Evolutionary conservation across 2,888 invertebrate species (phyloP).

Genomic region (Pteria penguin): DNA sequence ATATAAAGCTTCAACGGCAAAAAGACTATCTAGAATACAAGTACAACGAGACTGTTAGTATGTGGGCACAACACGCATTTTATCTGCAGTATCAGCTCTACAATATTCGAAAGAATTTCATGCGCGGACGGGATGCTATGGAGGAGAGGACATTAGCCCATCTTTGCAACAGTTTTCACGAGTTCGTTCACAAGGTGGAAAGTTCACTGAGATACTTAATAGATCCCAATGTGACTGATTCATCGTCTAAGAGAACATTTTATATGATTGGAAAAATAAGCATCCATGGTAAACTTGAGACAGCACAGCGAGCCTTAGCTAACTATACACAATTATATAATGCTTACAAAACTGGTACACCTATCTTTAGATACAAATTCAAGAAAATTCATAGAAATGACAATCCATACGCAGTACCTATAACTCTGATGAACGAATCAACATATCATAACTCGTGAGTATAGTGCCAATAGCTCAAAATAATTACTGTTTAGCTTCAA

Average conservation of each 20-base stretch:
- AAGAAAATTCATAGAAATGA: conserved; percentile 45
- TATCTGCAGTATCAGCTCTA: conserved; percentile 64
- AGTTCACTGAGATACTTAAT: conserved; percentile 41
- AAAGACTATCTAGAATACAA: conserved; percentile 31
- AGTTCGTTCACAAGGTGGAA: conserved; percentile 56
- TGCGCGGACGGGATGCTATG: conserved; percentile 67
- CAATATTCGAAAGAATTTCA: conserved; percentile 63
- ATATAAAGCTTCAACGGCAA: conserved; percentile 45
- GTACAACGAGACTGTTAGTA: conserved; percentile 37
- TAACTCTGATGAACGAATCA: conserved; percentile 57
- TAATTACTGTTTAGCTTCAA: no score
- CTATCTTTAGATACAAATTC: conserved; percentile 64
- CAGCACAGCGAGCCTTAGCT: conserved; percentile 53
- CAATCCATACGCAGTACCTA: conserved; percentile 62
- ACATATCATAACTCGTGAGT: conserved; percentile 55
- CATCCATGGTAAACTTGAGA: conserved; percentile 55
- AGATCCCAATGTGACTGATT: conserved; percentile 16
- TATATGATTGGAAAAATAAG: conserved; percentile 51
- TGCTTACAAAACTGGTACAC: conserved; percentile 60
- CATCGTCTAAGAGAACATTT: conserved; percentile 36
- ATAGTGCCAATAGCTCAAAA: no score
- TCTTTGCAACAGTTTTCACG: conserved; percentile 60
- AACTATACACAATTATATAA: conserved; percentile 61
- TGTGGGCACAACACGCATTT: conserved; percentile 52
- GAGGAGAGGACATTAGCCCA: conserved; percentile 65